Evolutionary conservation across 2,797 vertebrate species (phyloP).

Genomic region (Phoeniculus purpureus): DNA sequence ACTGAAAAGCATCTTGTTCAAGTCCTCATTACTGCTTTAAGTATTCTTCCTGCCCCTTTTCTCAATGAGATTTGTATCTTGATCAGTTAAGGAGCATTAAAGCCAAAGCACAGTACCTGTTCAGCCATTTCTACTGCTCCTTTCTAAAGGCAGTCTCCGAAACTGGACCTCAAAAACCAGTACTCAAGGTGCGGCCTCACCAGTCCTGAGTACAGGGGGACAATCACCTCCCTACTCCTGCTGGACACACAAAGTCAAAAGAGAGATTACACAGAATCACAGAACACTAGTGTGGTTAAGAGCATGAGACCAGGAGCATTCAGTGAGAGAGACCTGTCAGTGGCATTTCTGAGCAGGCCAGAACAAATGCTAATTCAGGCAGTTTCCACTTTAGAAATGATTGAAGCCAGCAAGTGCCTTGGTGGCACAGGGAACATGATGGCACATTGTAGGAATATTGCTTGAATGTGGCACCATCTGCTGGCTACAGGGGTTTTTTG

Average conservation of each 20-base stretch:
- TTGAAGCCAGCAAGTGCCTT: not conserved
- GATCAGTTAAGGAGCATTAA: not conserved
- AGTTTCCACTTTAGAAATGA: not conserved
- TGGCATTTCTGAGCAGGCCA: not conserved
- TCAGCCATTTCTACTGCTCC: not conserved
- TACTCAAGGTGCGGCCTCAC: no score
- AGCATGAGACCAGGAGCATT: not conserved
- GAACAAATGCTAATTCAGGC: not conserved
- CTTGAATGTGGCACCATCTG: slow-evolving; percentile 65
- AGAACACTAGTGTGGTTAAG: not conserved
- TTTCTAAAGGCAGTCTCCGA: not conserved
- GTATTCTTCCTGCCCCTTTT: not conserved
- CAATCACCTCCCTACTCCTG: no score
- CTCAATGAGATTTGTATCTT: not conserved
- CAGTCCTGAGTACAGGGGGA: no score
- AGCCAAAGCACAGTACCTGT: not conserved
- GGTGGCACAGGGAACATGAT: not conserved
- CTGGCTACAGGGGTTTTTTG: not conserved
- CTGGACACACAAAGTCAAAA: no score
- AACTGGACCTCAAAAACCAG: no score
- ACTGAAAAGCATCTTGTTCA: not conserved
- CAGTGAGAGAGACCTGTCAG: not conserved
- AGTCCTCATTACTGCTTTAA: not conserved
- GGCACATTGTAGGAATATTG: not conserved
- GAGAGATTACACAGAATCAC: no score